These are phyloP conservation scores for Adineta ricciae DNA, from an alignment of 2,888 invertebrate genomes.

Conservation along the genomic window DNA sequence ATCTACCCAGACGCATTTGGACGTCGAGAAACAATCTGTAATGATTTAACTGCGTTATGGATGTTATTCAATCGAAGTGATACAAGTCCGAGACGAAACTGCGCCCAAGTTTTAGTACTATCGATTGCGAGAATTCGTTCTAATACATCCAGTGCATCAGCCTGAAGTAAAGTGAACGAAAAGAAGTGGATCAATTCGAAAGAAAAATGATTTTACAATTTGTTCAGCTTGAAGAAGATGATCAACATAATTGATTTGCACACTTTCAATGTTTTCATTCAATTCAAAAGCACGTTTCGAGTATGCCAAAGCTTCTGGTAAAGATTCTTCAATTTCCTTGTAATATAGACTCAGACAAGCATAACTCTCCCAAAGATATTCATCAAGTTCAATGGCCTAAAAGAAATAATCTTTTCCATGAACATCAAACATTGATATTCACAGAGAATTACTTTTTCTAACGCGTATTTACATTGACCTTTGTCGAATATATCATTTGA, in stretches of 20 bases:
- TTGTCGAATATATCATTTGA: neutral
- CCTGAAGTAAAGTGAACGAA: neutral
- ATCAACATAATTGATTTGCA: neutral
- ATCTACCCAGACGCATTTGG: neutral
- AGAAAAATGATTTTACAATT: neutral
- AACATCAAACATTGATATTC: too few relatives aligned
- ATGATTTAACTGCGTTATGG: neutral
- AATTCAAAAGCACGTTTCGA: conserved; percentile 3
- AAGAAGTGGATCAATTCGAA: too few relatives aligned
- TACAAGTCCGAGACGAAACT: neutral
- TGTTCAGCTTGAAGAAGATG: neutral
- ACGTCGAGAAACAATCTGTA: neutral
- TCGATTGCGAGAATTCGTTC: neutral
- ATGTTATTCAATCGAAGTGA: neutral
- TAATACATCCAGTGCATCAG: neutral
- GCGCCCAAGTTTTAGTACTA: neutral
- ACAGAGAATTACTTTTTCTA: neutral
- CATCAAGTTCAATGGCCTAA: neutral
- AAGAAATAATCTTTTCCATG: too few relatives aligned
- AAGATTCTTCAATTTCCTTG: neutral
- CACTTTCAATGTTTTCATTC: neutral
- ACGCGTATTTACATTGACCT: neutral
- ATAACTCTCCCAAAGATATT: neutral
- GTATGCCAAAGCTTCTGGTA: neutral
- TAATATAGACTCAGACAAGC: neutral